Evolutionary conservation across 2,888 invertebrate genomes (phyloP).

Genomic region (Panopea generosa): DNA sequence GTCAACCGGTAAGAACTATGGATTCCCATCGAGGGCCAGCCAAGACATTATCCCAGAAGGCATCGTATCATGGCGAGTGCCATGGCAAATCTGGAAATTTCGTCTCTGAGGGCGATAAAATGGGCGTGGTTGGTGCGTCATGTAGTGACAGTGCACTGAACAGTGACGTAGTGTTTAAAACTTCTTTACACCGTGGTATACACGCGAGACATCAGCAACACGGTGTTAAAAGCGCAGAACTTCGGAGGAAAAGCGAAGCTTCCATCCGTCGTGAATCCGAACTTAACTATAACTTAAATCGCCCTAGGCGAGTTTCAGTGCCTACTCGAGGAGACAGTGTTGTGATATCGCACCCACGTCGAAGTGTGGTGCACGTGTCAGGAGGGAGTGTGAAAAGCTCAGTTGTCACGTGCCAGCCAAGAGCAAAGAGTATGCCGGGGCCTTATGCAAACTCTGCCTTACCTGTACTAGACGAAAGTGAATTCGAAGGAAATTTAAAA

Average conservation of each 20-base stretch:
- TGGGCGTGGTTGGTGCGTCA: slow-evolving; percentile 31
- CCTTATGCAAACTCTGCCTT: slow-evolving; percentile 36
- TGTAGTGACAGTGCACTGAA: slow-evolving; percentile 47
- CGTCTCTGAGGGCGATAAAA: background rate
- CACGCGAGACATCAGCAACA: background rate
- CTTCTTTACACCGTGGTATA: background rate
- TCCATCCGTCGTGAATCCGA: background rate
- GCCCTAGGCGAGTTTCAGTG: slow-evolving; percentile 9
- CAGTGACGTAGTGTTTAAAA: slow-evolving; percentile 1
- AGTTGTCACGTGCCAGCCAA: slow-evolving; percentile 31
- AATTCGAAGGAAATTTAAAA: slow-evolving; percentile 37
- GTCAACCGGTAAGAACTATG: too few species aligned
- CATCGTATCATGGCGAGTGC: too few species aligned
- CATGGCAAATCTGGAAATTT: too few species aligned
- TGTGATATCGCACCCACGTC: slow-evolving; percentile 38
- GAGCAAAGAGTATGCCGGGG: slow-evolving; percentile 22
- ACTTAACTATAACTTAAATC: background rate
- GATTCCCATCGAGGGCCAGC: too few species aligned
- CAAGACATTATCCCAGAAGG: too few species aligned
- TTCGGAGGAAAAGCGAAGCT: slow-evolving; percentile 41
- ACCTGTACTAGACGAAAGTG: slow-evolving; percentile 40
- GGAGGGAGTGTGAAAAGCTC: slow-evolving; percentile 25
- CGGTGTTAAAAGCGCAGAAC: slow-evolving; percentile 37
- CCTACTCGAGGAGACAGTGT: slow-evolving; percentile 22
- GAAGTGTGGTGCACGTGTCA: slow-evolving; percentile 58